Evolutionary conservation across 2,888 invertebrate genomes (phyloP).

Genomic region (Sabellastarte sp.): DNA sequence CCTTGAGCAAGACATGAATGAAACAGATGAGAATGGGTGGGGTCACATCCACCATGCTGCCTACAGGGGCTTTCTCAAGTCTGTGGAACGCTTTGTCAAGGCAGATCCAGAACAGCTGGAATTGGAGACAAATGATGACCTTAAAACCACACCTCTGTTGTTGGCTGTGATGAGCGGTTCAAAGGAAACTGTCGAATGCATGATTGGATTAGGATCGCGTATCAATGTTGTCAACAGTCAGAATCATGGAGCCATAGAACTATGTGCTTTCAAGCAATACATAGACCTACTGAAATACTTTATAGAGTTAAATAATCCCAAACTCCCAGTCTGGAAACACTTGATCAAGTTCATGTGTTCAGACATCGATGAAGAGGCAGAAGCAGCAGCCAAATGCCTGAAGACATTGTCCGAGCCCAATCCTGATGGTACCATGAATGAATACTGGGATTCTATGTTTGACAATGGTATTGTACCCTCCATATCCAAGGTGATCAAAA

Average conservation of each 20-base stretch:
- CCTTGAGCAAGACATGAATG: too few species aligned
- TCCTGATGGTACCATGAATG: background rate
- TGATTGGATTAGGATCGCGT: slow-evolving; percentile 48
- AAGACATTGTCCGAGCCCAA: slow-evolving; percentile 36
- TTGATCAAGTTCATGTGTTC: slow-evolving; percentile 46
- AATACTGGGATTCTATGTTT: slow-evolving; percentile 45
- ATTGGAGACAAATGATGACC: slow-evolving; percentile 51
- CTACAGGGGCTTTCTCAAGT: slow-evolving; percentile 52
- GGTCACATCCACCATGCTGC: slow-evolving; percentile 57
- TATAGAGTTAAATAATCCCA: slow-evolving; percentile 38
- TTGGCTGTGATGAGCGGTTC: slow-evolving; percentile 49
- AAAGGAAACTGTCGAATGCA: slow-evolving; percentile 45
- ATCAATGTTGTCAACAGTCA: slow-evolving; percentile 42
- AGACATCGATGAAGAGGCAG: slow-evolving; percentile 12
- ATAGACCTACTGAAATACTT: slow-evolving; percentile 46
- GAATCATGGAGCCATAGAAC: slow-evolving; percentile 55
- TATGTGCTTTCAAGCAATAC: slow-evolving; percentile 46
- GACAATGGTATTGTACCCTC: slow-evolving; percentile 45
- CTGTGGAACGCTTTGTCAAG: slow-evolving; percentile 52
- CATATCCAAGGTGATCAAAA: slow-evolving; percentile 40
- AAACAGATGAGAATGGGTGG: slow-evolving; percentile 55
- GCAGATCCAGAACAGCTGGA: slow-evolving; percentile 40
- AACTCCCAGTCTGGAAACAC: slow-evolving; percentile 52
- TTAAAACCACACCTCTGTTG: slow-evolving; percentile 52
- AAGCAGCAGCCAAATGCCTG: slow-evolving; percentile 27